Evolutionary conservation across 2,888 invertebrate species (phyloP).

Genomic region (Volucella bombylans): DNA sequence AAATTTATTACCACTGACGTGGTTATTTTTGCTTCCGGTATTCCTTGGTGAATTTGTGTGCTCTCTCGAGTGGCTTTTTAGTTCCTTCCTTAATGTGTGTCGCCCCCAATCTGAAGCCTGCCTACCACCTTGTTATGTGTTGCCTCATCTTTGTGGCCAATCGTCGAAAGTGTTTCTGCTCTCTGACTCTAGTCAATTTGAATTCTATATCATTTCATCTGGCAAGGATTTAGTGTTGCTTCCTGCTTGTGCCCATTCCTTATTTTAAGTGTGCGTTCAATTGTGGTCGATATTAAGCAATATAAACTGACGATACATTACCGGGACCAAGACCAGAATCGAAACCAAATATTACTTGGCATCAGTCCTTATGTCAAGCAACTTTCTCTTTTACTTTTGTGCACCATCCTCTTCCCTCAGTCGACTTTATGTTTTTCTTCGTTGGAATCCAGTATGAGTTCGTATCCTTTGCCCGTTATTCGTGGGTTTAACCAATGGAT

Average conservation of each 20-base stretch:
- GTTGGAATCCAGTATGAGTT: not conserved
- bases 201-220: constrained; percentile 27
- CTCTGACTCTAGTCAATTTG: constrained; percentile 32
- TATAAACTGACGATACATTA: constrained; percentile 54
- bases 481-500: constrained; percentile 71
- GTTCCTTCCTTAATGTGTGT: constrained; percentile 42
- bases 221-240: not conserved
- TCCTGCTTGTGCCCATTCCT: not conserved
- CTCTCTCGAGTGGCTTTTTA: constrained; percentile 60
- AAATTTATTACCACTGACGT: constrained; percentile 67
- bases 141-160: constrained; percentile 1
- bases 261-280: constrained; percentile 46
- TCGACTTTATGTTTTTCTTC: not conserved
- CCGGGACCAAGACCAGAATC: constrained; percentile 34
- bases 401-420: not conserved
- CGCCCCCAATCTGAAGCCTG: not conserved
- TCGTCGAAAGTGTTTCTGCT: constrained; percentile 3
- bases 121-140: constrained; percentile 2
- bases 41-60: constrained; percentile 27
- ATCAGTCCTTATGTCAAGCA: constrained; percentile 32
- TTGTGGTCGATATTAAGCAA: constrained; percentile 69
- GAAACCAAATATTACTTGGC: constrained; percentile 48
- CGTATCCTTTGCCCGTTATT: constrained; percentile 48
- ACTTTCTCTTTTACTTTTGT: constrained; percentile 4
- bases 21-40: constrained; percentile 43